Conservation (phyloP, 2,797 vertebrate species). For the Champsocephalus gunnari region DNA sequence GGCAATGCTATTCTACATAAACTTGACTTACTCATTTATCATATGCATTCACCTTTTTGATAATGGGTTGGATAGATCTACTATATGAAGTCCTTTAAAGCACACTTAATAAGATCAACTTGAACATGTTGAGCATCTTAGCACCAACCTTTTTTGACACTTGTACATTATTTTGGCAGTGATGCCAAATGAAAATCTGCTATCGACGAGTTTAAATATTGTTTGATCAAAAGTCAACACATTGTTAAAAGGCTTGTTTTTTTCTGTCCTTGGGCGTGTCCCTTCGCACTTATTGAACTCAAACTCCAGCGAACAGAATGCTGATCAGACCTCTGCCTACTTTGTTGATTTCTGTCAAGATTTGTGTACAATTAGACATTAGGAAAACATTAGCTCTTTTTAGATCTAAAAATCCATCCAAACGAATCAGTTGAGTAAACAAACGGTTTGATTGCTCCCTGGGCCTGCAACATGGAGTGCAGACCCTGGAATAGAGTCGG, state of each 20-base stretch:
- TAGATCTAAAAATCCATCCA: slow-evolving; percentile 55
- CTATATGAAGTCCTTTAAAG: not conserved
- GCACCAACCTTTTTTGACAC: not conserved
- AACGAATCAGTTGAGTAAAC: slow-evolving; percentile 75
- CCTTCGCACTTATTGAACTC: slow-evolving; percentile 20
- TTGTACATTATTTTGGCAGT: slow-evolving; percentile 5
- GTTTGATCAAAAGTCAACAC: slow-evolving; percentile 25
- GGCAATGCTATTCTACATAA: not conserved
- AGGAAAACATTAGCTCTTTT: slow-evolving; percentile 45
- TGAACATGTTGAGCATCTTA: not conserved
- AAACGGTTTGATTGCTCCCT: slow-evolving; percentile 72
- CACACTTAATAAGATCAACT: not conserved
- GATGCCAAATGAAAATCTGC: slow-evolving; percentile 3
- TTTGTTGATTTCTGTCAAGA: slow-evolving; percentile 63
- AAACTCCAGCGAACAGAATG: slow-evolving; percentile 14
- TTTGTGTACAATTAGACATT: slow-evolving; percentile 55
- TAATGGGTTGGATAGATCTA: not conserved
- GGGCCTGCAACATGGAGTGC: slow-evolving; percentile 48
- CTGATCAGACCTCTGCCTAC: slow-evolving; percentile 43
- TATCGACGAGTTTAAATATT: not conserved
- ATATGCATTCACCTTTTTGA: not conserved
- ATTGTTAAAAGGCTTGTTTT: slow-evolving; percentile 24
- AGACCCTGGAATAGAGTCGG: slow-evolving; percentile 42
- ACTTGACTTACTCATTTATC: not conserved
- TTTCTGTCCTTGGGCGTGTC: slow-evolving; percentile 7